A percentile compares a stretch with the other conserved stretches of the same genome.
phyloP scores from a whole-genome alignment of 2,113 vertebrate genomes.

The Podocnemis expansa region DNA sequence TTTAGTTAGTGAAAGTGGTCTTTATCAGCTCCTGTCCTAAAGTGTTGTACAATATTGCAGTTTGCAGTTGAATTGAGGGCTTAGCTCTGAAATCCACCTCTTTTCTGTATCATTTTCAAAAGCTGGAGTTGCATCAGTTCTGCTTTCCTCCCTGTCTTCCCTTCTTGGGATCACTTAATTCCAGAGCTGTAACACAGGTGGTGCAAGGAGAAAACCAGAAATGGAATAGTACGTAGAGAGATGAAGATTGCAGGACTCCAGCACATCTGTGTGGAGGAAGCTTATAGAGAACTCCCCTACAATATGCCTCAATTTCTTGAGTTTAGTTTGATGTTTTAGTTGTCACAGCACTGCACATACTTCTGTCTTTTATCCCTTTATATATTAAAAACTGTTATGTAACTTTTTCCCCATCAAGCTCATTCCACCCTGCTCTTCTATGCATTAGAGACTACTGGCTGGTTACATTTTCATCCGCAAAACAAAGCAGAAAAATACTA shows the following conservation, averaged over 20 bases:
- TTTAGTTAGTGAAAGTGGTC: too few species aligned
- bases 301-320: neutral
- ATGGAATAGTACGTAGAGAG: too few species aligned
- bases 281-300: neutral
- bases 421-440: neutral
- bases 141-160: neutral
- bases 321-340: neutral
- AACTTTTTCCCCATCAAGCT: neutral
- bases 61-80: neutral
- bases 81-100: neutral
- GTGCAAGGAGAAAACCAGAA: neutral
- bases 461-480: conserved; percentile 20
- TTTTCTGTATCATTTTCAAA: neutral
- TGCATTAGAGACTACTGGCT: neutral
- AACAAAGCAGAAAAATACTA: neutral
- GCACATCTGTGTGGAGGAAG: neutral
- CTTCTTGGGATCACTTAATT: neutral
- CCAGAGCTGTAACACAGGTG: neutral
- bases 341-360: neutral
- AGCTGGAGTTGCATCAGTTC: neutral
- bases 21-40: too few species aligned
- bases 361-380: neutral
- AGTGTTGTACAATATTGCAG: too few species aligned
- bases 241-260: neutral
- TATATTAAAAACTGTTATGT: neutral